phyloP scores from a whole-genome alignment of 92 coral and sea anemone species.

The Epizoanthus stellaris region DNA sequence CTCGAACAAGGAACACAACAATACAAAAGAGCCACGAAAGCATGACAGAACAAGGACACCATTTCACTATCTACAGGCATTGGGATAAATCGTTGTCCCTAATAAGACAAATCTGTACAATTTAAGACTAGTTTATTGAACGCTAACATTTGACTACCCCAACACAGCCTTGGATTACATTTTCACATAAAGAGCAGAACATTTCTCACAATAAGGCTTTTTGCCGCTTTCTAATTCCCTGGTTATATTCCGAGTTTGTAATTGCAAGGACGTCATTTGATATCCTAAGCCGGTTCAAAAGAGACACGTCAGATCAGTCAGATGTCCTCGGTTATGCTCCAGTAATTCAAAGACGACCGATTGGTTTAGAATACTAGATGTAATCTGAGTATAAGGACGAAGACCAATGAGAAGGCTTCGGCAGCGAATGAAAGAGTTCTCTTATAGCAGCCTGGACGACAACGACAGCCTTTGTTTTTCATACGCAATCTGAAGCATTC shows the following conservation, averaged over 20 bases:
- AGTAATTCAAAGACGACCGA: background rate
- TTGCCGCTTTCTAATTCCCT: background rate
- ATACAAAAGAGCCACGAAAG: constrained; percentile 3
- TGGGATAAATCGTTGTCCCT: no score
- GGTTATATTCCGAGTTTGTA: background rate
- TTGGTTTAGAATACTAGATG: constrained; percentile 30
- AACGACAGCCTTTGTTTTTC: constrained; percentile 33
- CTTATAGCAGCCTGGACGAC: constrained; percentile 33
- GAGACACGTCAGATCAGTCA: constrained; percentile 31
- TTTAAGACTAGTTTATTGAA: background rate
- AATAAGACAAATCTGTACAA: background rate
- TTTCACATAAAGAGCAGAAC: background rate
- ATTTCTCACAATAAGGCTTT: constrained; percentile 8
- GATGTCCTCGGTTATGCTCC: background rate
- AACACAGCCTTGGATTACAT: background rate
- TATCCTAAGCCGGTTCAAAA: constrained; percentile 17
- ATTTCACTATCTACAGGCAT: background rate
- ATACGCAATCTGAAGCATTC: background rate
- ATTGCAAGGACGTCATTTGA: constrained; percentile 10
- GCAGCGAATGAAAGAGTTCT: constrained; percentile 25
- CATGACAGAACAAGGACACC: background rate
- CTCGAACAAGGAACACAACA: constrained; percentile 17
- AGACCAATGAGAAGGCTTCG: constrained; percentile 18
- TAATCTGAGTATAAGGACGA: constrained; percentile 22
- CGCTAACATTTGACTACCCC: background rate